Percentiles rank a stretch among this genome's conserved stretches.
These are phyloP conservation scores for Anthrax anthrax DNA, from an alignment of 2,888 invertebrate genomes.

Conservation along the genomic window DNA sequence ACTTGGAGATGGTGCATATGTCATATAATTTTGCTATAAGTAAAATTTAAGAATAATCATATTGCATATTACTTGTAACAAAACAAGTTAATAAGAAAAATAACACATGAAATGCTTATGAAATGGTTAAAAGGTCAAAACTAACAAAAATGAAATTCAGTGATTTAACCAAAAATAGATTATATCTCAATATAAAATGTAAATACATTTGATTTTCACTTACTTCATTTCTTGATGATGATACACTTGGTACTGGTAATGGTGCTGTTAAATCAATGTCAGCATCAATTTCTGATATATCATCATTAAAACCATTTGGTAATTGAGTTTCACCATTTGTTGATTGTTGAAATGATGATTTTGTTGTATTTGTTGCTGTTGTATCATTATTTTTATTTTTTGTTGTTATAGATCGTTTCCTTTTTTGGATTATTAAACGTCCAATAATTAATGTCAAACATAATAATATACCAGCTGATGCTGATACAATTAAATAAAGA, in stretches of 20 bases:
- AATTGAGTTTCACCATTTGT: constrained; percentile 59
- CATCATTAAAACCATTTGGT: constrained; percentile 66
- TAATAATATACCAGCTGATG: constrained; percentile 54
- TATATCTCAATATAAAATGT: no score
- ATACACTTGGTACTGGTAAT: constrained; percentile 38
- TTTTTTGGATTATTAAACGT: constrained; percentile 52
- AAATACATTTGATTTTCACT: no score
- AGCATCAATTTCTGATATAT: constrained; percentile 69
- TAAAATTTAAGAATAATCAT: no score
- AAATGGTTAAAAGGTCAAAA: no score
- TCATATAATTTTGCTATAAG: constrained; percentile 23
- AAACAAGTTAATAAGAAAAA: no score
- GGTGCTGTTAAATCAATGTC: constrained; percentile 53
- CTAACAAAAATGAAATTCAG: no score
- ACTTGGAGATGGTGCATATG: constrained; percentile 30
- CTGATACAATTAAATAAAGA: constrained; percentile 66
- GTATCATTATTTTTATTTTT: constrained; percentile 15
- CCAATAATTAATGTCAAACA: constrained; percentile 57
- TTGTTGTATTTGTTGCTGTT: no score
- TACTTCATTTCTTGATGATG: constrained; percentile 30
- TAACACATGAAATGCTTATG: no score
- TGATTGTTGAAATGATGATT: constrained; percentile 50
- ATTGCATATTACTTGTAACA: no score
- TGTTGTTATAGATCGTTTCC: constrained; percentile 32
- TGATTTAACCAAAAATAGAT: no score